A percentile compares a stretch with the other conserved stretches of the same genome.
These are phyloP conservation scores for Agrochola circellaris DNA, from an alignment of 2,888 invertebrate species.

Conservation along the genomic window DNA sequence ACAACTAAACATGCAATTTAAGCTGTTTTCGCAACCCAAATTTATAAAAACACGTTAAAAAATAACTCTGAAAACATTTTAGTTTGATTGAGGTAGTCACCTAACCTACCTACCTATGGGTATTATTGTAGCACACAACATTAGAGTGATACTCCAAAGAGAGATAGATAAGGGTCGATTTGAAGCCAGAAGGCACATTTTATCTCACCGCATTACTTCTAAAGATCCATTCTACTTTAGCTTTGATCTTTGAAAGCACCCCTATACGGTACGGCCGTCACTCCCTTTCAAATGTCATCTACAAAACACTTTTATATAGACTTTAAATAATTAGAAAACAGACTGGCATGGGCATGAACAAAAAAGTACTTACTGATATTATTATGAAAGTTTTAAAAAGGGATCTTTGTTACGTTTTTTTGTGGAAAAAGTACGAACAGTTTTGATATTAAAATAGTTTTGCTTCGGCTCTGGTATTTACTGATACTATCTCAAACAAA, in stretches of 20 bases:
- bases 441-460: conserved; percentile 55
- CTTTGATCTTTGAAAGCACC: conserved; percentile 73
- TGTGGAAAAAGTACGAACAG: conserved; percentile 24
- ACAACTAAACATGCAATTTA: conserved; percentile 29
- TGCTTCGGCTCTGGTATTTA: conserved; percentile 19
- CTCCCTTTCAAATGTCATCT: conserved; percentile 62
- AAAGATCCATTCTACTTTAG: conserved; percentile 64
- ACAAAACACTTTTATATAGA: conserved; percentile 55
- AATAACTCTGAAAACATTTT: conserved; percentile 27
- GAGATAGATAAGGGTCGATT: conserved; percentile 52
- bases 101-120: background rate
- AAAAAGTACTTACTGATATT: conserved; percentile 20
- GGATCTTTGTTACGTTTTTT: conserved; percentile 15
- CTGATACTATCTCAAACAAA: conserved; percentile 7
- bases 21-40: conserved; percentile 7
- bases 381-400: conserved; percentile 36
- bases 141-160: conserved; percentile 37
- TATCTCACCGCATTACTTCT: conserved; percentile 60
- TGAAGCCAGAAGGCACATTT: conserved; percentile 59
- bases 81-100: conserved; percentile 4
- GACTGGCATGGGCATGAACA: conserved; percentile 7
- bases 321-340: conserved; percentile 51
- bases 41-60: background rate
- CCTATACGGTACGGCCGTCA: conserved; percentile 54
- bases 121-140: conserved; percentile 26